Base-by-base conservation (phyloP, 1,140 invertebrate species). In the Drosophila aff. region DNA sequence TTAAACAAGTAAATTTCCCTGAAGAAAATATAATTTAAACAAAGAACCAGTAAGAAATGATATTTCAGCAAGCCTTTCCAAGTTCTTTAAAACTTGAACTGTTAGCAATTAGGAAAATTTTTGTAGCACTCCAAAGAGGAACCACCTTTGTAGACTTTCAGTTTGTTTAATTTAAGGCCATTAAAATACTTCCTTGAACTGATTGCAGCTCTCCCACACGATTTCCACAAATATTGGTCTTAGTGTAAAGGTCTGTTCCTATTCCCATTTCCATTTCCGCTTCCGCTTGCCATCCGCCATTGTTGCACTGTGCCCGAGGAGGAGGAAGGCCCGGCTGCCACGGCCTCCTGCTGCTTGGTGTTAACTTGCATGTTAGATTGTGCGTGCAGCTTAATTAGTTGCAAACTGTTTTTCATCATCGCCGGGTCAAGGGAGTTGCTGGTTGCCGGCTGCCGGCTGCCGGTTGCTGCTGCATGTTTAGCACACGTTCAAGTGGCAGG, bases 331-430 rank as follows among this genome's bases (percentile, higher is more conserved):
- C 38, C 16, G 11, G 38, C 18, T 31, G 67, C 41, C 53, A 43
- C 59, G 43, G 36, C 60, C 64, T 65, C 49, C 52, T 18, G 44
- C 71, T 62, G 69, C 38, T 38, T 58, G 81, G 85, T 90, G 85
- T 85, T 91, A 89, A 82, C 75, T 89, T 90, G 84, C 84, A 89
- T 89, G 84, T 79, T 89, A 89, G 81, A 89, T 89, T 90, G 85
- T 89, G 85, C 85, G 85, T 89, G 85, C 85, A 91, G 79, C 85
- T 89, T 89, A 89, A 89, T 89, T 89, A 89, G 85, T 89, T 89
- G 85, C 85, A 90, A 89, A 89, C 85, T 90, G 85, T 89, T 89
- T 78, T 90, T 72, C 84, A 87, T 87, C 84, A 87, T 79, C 77
- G 62, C 72, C 69, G 50, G 75, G 55, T 55, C 65, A 47, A 49